Conservation (phyloP, 2,888 invertebrate species). For the Chrysodeixis includens region DNA sequence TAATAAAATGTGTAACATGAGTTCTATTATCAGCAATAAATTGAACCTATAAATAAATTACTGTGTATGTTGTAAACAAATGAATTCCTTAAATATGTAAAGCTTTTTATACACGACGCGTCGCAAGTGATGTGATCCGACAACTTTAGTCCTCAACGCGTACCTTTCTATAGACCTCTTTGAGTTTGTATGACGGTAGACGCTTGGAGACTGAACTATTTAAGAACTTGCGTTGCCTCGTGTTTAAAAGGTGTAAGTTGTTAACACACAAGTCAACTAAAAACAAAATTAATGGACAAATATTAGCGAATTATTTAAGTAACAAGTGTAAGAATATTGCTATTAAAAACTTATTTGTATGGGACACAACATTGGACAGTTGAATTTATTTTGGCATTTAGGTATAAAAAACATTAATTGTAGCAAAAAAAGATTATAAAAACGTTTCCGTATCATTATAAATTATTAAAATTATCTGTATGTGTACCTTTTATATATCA, state of each 20-base stretch:
- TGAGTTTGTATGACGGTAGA: too few species aligned
- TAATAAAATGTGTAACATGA: too few species aligned
- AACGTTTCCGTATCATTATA: background rate
- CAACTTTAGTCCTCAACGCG: too few species aligned
- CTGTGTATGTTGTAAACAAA: slow-evolving; percentile 14
- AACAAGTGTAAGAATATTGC: background rate
- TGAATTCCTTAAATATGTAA: slow-evolving; percentile 24
- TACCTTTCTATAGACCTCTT: too few species aligned
- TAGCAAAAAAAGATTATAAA: background rate
- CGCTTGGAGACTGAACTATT: too few species aligned
- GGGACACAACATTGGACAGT: background rate
- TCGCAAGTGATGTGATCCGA: too few species aligned
- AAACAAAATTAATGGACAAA: background rate
- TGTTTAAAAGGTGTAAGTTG: background rate
- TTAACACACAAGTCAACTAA: slow-evolving; percentile 20
- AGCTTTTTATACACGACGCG: too few species aligned
- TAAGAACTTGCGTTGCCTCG: too few species aligned
- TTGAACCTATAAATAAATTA: slow-evolving; percentile 41
- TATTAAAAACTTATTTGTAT: background rate
- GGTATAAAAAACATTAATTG: too few species aligned
- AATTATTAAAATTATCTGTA: background rate
- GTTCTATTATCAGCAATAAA: slow-evolving; percentile 44
- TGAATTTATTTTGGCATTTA: background rate
- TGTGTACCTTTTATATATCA: background rate
- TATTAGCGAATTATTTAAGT: background rate